These are phyloP conservation scores for Arctia plantaginis DNA, from an alignment of 2,888 invertebrate species.

Conservation along the genomic window DNA sequence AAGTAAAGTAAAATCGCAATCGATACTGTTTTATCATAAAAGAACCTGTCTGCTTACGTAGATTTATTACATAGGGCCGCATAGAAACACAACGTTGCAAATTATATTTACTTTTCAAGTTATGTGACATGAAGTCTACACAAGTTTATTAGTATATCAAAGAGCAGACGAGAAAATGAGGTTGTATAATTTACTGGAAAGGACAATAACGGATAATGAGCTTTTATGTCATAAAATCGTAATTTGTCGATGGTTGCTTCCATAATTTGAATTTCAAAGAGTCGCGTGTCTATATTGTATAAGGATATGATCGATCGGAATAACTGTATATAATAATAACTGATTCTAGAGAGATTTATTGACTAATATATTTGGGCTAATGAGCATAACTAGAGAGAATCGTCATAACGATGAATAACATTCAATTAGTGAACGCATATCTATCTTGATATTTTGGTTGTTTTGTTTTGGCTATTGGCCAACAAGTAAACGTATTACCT, in stretches of 20 bases:
- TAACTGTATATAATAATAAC: too few relatives aligned
- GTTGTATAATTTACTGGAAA: neutral
- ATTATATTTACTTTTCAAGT: neutral
- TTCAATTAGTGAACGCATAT: neutral
- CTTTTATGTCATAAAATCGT: neutral
- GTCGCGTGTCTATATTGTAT: neutral
- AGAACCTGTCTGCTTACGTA: neutral
- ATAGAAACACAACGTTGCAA: neutral
- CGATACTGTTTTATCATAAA: neutral
- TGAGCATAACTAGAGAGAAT: neutral
- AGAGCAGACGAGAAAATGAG: neutral
- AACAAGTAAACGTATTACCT: too few relatives aligned
- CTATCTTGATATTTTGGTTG: neutral
- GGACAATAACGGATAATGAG: slow-evolving; percentile 20
- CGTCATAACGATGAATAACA: neutral
- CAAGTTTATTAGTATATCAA: neutral
- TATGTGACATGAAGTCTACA: neutral
- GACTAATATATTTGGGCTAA: neutral
- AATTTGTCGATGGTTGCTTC: slow-evolving; percentile 6
- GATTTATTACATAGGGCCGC: neutral
- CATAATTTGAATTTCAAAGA: neutral
- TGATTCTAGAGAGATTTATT: neutral
- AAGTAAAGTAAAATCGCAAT: neutral
- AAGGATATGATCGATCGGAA: neutral
- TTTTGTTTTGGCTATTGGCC: neutral